These are phyloP conservation scores for Halictus ligatus DNA, from an alignment of 2,888 invertebrate species.

Conservation along the genomic window DNA sequence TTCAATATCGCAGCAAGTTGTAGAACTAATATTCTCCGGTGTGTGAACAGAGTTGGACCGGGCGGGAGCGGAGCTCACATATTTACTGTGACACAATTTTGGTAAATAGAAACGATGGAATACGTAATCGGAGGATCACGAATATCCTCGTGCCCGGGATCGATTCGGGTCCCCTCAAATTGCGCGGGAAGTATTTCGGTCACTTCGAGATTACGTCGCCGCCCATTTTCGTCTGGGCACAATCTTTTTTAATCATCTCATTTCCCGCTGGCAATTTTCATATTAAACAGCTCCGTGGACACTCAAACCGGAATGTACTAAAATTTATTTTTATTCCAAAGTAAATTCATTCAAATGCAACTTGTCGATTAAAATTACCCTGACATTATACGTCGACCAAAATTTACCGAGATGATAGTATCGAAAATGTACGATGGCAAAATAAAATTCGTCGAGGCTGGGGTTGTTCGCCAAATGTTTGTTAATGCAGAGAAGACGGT, in stretches of 20 bases:
- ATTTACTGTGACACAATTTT: constrained; percentile 55
- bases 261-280: not conserved
- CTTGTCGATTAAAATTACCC: no score
- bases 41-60: constrained; percentile 31
- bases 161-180: constrained; percentile 36
- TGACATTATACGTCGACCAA: no score
- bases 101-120: constrained; percentile 54
- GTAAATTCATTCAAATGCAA: no score
- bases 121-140: constrained; percentile 40
- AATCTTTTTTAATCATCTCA: not conserved
- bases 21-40: constrained; percentile 57
- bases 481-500: not conserved
- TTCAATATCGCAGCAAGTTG: constrained; percentile 56
- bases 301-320: not conserved
- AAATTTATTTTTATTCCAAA: not conserved
- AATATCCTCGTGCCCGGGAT: constrained; percentile 8
- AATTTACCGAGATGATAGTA: no score
- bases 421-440: no score
- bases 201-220: not conserved
- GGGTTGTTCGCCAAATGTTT: no score
- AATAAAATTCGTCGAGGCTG: no score
- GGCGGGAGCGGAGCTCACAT: constrained; percentile 26
- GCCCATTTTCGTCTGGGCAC: not conserved
- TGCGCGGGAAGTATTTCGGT: constrained; percentile 21
- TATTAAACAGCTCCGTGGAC: not conserved